phyloP scores from a whole-genome alignment of 2,113 vertebrate genomes.

The Ptilorrhoa leucosticta region DNA sequence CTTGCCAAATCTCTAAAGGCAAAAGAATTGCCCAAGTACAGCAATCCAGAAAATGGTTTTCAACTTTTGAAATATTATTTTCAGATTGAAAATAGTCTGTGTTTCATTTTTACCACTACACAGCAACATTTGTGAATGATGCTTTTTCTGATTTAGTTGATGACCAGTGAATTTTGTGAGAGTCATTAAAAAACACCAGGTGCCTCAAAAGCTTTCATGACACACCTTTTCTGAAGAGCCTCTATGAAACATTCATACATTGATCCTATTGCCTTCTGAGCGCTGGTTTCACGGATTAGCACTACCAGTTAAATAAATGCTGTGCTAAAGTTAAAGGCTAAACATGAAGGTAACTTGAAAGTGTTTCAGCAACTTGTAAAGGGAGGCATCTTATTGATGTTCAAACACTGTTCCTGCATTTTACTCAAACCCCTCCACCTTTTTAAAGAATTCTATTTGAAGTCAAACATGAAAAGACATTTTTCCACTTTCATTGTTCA shows the following conservation, averaged over 20 bases:
- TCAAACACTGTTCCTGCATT: neutral
- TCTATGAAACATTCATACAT: neutral
- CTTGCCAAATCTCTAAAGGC: neutral
- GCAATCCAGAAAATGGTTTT: neutral
- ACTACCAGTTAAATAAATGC: neutral
- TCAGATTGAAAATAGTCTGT: neutral
- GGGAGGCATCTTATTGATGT: neutral
- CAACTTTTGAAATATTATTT: neutral
- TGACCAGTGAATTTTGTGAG: neutral
- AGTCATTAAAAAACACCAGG: neutral
- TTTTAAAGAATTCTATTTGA: constrained; percentile 1
- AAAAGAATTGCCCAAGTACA: neutral
- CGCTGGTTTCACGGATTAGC: neutral
- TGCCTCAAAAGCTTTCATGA: neutral
- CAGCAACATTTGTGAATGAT: neutral
- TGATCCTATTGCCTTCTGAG: neutral
- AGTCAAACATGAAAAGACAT: neutral
- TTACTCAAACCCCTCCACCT: neutral
- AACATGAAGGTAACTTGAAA: neutral
- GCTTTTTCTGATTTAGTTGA: neutral
- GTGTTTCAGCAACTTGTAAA: neutral
- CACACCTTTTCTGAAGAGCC: neutral
- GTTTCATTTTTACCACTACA: neutral
- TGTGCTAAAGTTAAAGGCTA: neutral
- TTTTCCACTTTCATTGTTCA: neutral